A percentile compares a stretch with the other conserved stretches of the same genome.
Conservation (phyloP, 2,113 vertebrate genomes). For the Pomatorhinus ruficollis region DNA sequence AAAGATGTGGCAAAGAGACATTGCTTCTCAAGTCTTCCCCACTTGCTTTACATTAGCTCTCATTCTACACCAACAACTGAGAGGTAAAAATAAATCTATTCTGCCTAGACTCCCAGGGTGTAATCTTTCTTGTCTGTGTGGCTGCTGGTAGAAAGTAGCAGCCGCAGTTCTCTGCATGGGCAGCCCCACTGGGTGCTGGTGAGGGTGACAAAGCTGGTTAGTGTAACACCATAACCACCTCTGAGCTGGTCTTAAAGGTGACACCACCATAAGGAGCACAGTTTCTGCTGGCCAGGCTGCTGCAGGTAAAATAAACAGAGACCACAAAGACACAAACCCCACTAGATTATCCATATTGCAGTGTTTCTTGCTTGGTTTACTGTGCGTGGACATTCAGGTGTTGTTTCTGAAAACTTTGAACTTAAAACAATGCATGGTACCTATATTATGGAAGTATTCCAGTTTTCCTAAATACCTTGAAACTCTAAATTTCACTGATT, state of each 20-base stretch:
- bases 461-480: not conserved
- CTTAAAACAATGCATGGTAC: not conserved
- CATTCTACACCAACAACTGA: not conserved
- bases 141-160: not conserved
- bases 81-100: not conserved
- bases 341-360: not conserved
- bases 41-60: not conserved
- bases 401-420: not conserved
- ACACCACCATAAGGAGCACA: rapidly evolving
- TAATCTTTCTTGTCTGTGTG: not conserved
- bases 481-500: not conserved
- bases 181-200: not conserved
- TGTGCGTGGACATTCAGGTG: not conserved
- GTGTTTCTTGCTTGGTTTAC: not conserved
- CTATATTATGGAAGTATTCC: not conserved
- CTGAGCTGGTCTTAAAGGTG: rapidly evolving
- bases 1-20: not conserved
- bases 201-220: not conserved
- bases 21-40: not conserved
- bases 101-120: not conserved
- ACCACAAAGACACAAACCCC: not conserved
- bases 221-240: not conserved
- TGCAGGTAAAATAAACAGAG: not conserved
- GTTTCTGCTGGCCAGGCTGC: not conserved
- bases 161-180: not conserved